Percentiles rank a stretch among this genome's conserved stretches.
phyloP scores from a whole-genome alignment of 2,888 invertebrate genomes.

The Xanthorhoe spadicearia region DNA sequence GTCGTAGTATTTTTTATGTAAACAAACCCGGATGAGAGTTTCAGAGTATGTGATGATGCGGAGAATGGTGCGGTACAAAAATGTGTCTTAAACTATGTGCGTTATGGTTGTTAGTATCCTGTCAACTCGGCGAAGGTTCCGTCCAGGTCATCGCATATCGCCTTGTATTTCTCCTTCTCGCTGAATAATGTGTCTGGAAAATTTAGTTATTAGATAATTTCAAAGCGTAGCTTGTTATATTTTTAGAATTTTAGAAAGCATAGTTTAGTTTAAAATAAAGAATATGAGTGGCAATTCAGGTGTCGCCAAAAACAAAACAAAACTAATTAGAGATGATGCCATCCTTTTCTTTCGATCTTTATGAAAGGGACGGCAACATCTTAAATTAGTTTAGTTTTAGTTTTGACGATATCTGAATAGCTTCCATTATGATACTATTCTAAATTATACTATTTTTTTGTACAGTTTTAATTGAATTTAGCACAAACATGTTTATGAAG shows the following conservation, averaged over 20 bases:
- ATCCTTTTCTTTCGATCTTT: too few species aligned
- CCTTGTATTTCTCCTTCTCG: conserved; percentile 97
- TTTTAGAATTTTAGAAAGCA: conserved; percentile 51
- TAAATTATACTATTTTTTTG: background rate
- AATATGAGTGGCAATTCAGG: background rate
- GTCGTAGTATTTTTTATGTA: conserved; percentile 7
- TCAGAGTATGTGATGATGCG: conserved; percentile 24
- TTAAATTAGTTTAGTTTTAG: too few species aligned
- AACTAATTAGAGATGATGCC: too few species aligned
- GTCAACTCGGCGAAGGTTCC: conserved; percentile 98
- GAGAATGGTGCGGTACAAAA: conserved; percentile 49
- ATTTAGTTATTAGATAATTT: conserved; percentile 71
- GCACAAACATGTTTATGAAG: background rate
- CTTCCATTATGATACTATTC: too few species aligned
- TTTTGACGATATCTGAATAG: too few species aligned
- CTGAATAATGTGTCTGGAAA: conserved; percentile 93
- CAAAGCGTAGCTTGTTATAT: conserved; percentile 40
- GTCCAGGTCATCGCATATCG: conserved; percentile 98
- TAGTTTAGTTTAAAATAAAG: conserved; percentile 53
- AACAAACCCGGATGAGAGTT: conserved; percentile 8
- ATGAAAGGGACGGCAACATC: too few species aligned
- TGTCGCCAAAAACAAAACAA: too few species aligned
- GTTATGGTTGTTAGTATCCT: conserved; percentile 91
- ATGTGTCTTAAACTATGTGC: conserved; percentile 73
- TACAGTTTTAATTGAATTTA: background rate